Conservation (phyloP, 2,797 vertebrate species). For the Eulemur mongoz region DNA sequence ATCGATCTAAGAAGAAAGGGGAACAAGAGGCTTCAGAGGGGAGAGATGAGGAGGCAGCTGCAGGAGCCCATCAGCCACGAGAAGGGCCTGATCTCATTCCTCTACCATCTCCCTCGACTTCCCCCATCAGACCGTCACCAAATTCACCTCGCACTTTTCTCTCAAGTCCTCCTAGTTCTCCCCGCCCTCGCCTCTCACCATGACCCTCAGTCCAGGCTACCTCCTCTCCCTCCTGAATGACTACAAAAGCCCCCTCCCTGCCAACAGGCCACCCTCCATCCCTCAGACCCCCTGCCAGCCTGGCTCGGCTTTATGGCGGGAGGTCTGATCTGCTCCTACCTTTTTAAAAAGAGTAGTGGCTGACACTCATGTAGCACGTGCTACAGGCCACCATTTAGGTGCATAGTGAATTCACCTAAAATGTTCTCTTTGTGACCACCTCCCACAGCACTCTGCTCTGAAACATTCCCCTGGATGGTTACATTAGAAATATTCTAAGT, state of each 20-base stretch:
- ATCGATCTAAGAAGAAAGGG: neutral
- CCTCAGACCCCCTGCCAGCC: neutral
- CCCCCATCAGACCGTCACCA: neutral
- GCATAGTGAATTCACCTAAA: neutral
- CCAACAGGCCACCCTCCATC: neutral
- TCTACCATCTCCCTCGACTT: neutral
- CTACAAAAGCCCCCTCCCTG: neutral
- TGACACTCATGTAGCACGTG: neutral
- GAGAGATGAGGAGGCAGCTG: neutral
- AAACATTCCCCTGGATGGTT: neutral
- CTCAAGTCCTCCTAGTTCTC: neutral
- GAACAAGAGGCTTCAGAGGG: neutral
- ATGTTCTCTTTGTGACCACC: neutral
- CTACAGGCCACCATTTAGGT: neutral
- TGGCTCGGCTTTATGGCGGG: neutral
- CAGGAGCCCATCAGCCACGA: neutral
- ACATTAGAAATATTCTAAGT: neutral
- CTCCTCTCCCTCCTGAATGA: neutral
- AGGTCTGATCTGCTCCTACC: neutral
- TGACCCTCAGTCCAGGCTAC: neutral
- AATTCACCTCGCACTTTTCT: no score
- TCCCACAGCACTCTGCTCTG: neutral
- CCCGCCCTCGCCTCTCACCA: neutral
- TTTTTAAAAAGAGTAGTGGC: neutral
- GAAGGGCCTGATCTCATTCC: neutral